Evolutionary conservation across 2,888 invertebrate genomes (phyloP), one percentile per base, ranked within the genome.

Genomic region (Drosophila hawaiiensis): DNA sequence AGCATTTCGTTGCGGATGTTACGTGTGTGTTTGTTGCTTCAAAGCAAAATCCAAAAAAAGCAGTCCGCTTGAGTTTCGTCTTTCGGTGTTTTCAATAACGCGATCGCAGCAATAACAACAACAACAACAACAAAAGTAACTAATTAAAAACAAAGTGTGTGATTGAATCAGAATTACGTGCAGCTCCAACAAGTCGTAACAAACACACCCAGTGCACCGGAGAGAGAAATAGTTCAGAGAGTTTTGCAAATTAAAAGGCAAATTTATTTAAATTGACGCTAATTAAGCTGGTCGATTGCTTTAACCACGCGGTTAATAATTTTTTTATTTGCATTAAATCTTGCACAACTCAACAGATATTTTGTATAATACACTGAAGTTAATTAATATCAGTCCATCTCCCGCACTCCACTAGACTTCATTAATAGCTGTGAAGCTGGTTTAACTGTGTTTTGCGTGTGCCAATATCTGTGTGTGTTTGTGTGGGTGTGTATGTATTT

Each of bases 141-240:
- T 73, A 81, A 84, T 84, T 79, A 68, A 81, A 74, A 70, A 71
- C 64, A 71, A 82, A 74, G 72, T 77, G 80, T 67, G 68, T 81
- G 80, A 83, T 83, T 73, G 64, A 79, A 76, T 72, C 54, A 55
- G 55, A 79, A 70, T 64, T 66, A 67, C 52, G 49, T 60, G 49
- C 43, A 60, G 54, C 52, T 35, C n/a, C n/a, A 52, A 43, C 54
- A 47, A 68, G 25, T 28, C 50, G 66, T 33, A 60, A 66, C 33
- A 53, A 53, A 28, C 7, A 28, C 16, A 54, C 25, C 9, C 54
- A n/a, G 39, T 28, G 37, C 14, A 28, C 28, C 9, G n/a, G 14
- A 25, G 9, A 33, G 14, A 22, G 16, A 54, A 29, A 52, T 28
- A 58, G 22, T 19, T 39, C 7, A 19, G 25, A 9, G 31, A 54